phyloP scores from a whole-genome alignment of 2,888 invertebrate genomes.

The Eurois occulta region DNA sequence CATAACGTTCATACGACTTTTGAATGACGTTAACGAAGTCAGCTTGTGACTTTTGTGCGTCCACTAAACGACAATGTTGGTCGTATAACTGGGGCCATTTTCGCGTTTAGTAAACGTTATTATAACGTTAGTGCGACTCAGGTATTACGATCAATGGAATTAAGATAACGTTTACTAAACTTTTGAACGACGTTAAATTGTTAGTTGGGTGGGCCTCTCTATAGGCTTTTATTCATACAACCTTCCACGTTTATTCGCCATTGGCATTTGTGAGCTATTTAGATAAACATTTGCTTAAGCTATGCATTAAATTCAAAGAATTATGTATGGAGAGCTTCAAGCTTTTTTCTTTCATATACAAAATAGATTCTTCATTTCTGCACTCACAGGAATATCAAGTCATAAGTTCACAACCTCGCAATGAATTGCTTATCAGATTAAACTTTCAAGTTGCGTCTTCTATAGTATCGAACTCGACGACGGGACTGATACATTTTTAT shows the following conservation, averaged over 20 bases:
- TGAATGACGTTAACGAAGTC: too few relatives aligned
- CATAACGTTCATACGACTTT: too few relatives aligned
- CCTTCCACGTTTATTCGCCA: conserved; percentile 68
- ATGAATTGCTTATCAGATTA: conserved; percentile 63
- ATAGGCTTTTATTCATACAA: conserved; percentile 55
- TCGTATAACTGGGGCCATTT: too few relatives aligned
- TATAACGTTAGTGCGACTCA: too few relatives aligned
- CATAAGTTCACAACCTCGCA: conserved; percentile 46
- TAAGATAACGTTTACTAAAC: too few relatives aligned
- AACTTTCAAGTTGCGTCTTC: conserved; percentile 53
- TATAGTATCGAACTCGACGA: conserved; percentile 40
- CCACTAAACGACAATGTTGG: too few relatives aligned
- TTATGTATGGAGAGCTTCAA: background rate
- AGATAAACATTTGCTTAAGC: conserved; percentile 16
- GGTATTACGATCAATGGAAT: too few relatives aligned
- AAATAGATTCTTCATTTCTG: background rate
- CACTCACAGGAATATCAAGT: conserved; percentile 17
- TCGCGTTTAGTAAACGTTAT: too few relatives aligned
- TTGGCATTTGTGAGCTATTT: conserved; percentile 56
- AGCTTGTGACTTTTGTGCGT: too few relatives aligned
- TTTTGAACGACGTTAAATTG: too few relatives aligned
- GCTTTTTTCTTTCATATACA: background rate
- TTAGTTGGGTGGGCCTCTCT: conserved; percentile 52
- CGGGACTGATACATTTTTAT: conserved; percentile 23
- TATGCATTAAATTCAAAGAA: background rate